Percentiles rank a stretch among this genome's conserved stretches.
Evolutionary conservation across 2,113 vertebrate species (phyloP).

Genomic region (Hemiscyllium ocellatum): DNA sequence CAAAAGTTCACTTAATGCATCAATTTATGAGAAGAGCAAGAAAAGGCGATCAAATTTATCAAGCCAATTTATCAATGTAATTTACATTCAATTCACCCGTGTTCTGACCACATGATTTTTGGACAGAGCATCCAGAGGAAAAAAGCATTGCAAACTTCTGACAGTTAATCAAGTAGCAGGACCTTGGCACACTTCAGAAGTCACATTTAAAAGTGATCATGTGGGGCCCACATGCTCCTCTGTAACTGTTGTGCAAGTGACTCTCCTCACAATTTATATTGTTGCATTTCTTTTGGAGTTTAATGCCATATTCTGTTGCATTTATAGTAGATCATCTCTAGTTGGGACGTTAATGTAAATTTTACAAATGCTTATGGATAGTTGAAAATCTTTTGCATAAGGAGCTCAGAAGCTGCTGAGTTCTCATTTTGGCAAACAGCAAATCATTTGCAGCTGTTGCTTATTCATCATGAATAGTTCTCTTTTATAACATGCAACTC

Average conservation of each 20-base stretch:
- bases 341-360: too few species aligned
- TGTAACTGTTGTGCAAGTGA: neutral
- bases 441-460: too few species aligned
- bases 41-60: neutral
- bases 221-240: neutral
- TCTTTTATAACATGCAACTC: neutral
- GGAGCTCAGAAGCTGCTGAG: too few species aligned
- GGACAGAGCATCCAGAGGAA: neutral
- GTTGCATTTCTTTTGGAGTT: too few species aligned
- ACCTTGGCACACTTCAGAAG: neutral
- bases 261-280: too few species aligned
- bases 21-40: neutral
- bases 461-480: neutral
- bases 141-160: neutral
- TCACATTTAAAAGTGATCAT: neutral
- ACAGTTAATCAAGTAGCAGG: neutral
- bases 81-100: neutral
- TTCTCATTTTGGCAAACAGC: too few species aligned
- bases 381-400: too few species aligned
- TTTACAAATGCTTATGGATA: too few species aligned
- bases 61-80: too few species aligned
- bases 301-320: too few species aligned
- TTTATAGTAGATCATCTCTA: too few species aligned
- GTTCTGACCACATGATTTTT: neutral
- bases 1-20: neutral